Base-by-base conservation (phyloP, 2,113 vertebrate species). In the Eidolon helvum region DNA sequence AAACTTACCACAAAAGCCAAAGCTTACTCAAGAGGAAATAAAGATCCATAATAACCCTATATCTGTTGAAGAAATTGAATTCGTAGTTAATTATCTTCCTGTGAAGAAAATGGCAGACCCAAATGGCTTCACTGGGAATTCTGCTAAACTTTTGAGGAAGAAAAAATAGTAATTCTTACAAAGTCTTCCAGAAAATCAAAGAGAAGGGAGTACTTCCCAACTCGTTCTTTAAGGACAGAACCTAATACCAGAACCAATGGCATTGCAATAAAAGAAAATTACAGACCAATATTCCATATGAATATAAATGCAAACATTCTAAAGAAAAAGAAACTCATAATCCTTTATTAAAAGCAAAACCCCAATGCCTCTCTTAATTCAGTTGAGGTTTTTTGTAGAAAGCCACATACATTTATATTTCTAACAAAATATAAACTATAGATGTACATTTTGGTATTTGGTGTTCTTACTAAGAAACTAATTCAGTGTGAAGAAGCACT, bases 361-460 rank as follows among this genome's bases (percentile, higher is more conserved):
- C 48, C 57, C 65, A 87, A 7, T 84, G 65, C 21, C 63, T 96
- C 57, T 92, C 10, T 87, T 84, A 71, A 90, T 96, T 96, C 79
- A 80, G 26, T 18, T 84, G 63, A 90, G 92, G 33, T 91, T 95
- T 96, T 92, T 83, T 63, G 30, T 90, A 87, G 61, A 77, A 96
- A 97, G 87, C 18, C 66, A 91, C 87, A 90, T 53, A 9, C 90
- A 72, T 95, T 95, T 94, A 55, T 83, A 83, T 97, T 91, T 94
- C 69, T 83, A 71, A 50, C 50, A 45, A 90, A 86, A 40, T 74
- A 68, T 40, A 50, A 65, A 35, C n/a, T 96, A 2, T 40, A 79
- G 50, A 69, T 14, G 26, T 55, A 78, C 35, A 80, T 59, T 77
- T 82, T 57, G 75, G 33, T 68, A 50, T 96, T 68, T 65, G 38